Percentiles rank a stretch among this genome's conserved stretches.
phyloP scores from a whole-genome alignment of 2,113 vertebrate species.

The Grammomys surdaster region DNA sequence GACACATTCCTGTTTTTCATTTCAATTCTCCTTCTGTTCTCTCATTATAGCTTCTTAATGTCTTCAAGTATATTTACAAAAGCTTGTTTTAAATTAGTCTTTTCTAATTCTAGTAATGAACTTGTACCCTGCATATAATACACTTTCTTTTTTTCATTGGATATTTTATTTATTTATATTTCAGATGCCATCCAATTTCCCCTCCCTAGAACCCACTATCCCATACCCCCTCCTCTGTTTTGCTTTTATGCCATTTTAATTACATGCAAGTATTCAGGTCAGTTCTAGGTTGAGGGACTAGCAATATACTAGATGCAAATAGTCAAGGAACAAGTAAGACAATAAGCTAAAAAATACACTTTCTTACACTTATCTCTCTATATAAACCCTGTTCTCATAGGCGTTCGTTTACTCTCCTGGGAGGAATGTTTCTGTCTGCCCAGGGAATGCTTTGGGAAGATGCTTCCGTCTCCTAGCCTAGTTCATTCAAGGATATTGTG shows the following conservation, averaged over 20 bases:
- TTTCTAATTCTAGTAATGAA: conserved; percentile 21
- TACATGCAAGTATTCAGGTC: too few species aligned
- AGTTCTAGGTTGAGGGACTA: too few species aligned
- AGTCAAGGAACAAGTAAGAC: too few species aligned
- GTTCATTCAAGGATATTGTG: not conserved
- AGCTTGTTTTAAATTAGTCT: conserved; percentile 2
- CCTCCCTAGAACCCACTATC: too few species aligned
- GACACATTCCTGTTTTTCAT: not conserved
- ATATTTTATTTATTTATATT: too few species aligned
- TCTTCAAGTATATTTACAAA: not conserved
- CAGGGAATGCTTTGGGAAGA: too few species aligned
- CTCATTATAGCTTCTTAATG: not conserved
- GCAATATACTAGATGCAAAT: too few species aligned
- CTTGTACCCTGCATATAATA: not conserved
- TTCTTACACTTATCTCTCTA: not conserved
- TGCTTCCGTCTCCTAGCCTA: not conserved
- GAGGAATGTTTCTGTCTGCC: not conserved
- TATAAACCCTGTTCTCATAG: not conserved
- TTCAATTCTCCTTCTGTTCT: not conserved
- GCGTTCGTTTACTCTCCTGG: not conserved
- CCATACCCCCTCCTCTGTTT: too few species aligned
- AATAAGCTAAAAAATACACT: not conserved
- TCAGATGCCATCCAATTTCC: too few species aligned
- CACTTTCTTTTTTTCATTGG: not conserved
- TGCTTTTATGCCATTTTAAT: too few species aligned